These are phyloP conservation scores for Eupeodes corollae DNA, from an alignment of 1,140 invertebrate species.

Conservation along the genomic window DNA sequence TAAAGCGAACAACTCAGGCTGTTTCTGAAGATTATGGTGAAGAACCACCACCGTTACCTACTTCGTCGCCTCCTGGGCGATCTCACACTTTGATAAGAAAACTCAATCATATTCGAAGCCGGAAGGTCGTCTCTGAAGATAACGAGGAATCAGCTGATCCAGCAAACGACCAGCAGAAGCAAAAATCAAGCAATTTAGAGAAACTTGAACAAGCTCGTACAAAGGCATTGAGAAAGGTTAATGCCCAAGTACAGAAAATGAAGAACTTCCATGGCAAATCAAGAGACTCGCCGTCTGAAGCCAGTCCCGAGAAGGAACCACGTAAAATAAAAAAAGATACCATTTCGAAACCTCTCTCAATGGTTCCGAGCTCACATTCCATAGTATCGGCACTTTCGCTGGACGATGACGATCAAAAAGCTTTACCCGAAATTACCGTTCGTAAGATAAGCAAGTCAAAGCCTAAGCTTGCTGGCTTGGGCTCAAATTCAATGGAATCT, in stretches of 20 bases:
- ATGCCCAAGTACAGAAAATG: slow-evolving; percentile 26
- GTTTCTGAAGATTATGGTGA: background rate
- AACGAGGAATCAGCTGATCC: slow-evolving; percentile 1
- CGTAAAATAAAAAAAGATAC: background rate
- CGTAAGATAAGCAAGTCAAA: background rate
- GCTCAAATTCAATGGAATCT: too few species aligned
- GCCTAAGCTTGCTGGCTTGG: too few species aligned
- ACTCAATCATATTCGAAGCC: slow-evolving; percentile 6
- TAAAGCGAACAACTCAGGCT: slow-evolving; percentile 5
- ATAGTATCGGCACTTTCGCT: background rate
- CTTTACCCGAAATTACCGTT: background rate
- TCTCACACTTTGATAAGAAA: slow-evolving; percentile 5
- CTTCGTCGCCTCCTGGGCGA: background rate
- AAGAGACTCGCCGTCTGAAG: background rate
- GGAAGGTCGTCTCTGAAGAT: background rate
- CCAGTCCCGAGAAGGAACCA: background rate
- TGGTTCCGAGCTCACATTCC: background rate
- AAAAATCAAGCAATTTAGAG: slow-evolving; percentile 8
- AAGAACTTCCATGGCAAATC: slow-evolving; percentile 22
- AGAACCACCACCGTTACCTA: background rate
- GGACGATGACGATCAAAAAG: background rate
- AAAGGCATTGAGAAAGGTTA: slow-evolving; percentile 19
- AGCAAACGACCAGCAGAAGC: background rate
- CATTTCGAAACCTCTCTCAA: background rate
- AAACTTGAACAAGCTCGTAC: slow-evolving; percentile 6